These are phyloP conservation scores for Drosophila pseudoananassae DNA, from an alignment of 1,140 invertebrate genomes.

Conservation along the genomic window DNA sequence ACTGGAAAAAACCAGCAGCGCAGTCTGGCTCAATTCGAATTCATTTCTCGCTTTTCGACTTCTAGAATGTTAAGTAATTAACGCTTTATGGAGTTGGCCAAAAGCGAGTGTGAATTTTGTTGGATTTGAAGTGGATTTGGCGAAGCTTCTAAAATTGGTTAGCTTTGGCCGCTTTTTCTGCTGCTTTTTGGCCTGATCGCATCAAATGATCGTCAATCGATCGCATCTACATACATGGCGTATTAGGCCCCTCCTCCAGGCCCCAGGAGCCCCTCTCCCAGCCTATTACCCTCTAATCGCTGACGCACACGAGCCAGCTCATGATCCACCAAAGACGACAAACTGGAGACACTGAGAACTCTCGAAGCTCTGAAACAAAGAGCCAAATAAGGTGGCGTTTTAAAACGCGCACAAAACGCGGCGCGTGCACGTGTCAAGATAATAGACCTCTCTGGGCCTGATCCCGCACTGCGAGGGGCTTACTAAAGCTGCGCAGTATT, in stretches of 20 bases:
- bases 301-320: slow-evolving; percentile 49
- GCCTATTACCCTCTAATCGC: slow-evolving; percentile 10
- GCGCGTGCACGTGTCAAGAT: slow-evolving; percentile 61
- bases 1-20: neutral
- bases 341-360: slow-evolving; percentile 13
- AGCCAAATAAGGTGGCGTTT: slow-evolving; percentile 67
- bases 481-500: slow-evolving; percentile 8
- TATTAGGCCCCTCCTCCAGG: neutral
- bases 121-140: slow-evolving; percentile 45
- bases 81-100: slow-evolving; percentile 25
- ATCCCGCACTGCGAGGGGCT: neutral
- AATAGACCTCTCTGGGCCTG: slow-evolving; percentile 2
- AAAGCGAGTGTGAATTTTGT: slow-evolving; percentile 54
- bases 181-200: slow-evolving; percentile 32
- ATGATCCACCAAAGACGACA: slow-evolving; percentile 36
- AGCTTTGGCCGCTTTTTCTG: slow-evolving; percentile 42
- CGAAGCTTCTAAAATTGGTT: slow-evolving; percentile 63
- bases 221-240: slow-evolving; percentile 45
- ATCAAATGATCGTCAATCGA: slow-evolving; percentile 52
- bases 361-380: slow-evolving; percentile 19
- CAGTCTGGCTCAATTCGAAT: too few species aligned
- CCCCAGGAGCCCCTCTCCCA: slow-evolving; percentile 2
- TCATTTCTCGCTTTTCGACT: too few species aligned
- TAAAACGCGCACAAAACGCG: slow-evolving; percentile 54
- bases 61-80: slow-evolving; percentile 15